A percentile compares a stretch with the other conserved stretches of the same genome.
Evolutionary conservation across 2,888 invertebrate species (phyloP).

Genomic region (Falcaria lacertinaria): DNA sequence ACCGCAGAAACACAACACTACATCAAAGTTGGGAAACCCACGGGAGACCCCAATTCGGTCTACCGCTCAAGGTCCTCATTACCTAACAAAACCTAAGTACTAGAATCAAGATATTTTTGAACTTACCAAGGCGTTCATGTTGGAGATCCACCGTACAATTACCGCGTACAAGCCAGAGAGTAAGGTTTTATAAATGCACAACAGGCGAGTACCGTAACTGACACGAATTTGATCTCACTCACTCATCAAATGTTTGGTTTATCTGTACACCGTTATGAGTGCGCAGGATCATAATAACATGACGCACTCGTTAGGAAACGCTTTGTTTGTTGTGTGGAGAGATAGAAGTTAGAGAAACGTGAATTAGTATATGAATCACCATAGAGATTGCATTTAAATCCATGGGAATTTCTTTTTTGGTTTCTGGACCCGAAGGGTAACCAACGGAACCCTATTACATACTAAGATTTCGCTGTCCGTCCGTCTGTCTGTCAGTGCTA

Average conservation of each 20-base stretch:
- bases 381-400: too few relatives aligned
- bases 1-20: too few relatives aligned
- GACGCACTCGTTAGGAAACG: background rate
- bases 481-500: too few relatives aligned
- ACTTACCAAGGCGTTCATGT: background rate
- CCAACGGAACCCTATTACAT: too few relatives aligned
- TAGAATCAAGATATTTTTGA: background rate
- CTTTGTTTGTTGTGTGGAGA: background rate
- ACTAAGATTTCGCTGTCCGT: too few relatives aligned
- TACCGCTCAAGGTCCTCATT: too few relatives aligned
- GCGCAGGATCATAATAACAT: background rate
- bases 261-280: background rate
- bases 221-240: background rate
- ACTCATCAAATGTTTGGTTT: background rate
- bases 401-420: too few relatives aligned
- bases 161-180: background rate
- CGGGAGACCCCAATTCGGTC: too few relatives aligned
- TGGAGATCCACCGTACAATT: background rate
- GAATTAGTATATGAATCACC: too few relatives aligned
- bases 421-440: too few relatives aligned
- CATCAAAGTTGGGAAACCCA: too few relatives aligned
- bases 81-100: too few relatives aligned
- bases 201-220: background rate
- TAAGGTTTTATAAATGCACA: background rate
- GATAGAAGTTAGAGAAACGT: background rate